A percentile compares a stretch with the other conserved stretches of the same genome.
phyloP scores from a whole-genome alignment of 1,140 invertebrate genomes.

The Drosophila ambigua region DNA sequence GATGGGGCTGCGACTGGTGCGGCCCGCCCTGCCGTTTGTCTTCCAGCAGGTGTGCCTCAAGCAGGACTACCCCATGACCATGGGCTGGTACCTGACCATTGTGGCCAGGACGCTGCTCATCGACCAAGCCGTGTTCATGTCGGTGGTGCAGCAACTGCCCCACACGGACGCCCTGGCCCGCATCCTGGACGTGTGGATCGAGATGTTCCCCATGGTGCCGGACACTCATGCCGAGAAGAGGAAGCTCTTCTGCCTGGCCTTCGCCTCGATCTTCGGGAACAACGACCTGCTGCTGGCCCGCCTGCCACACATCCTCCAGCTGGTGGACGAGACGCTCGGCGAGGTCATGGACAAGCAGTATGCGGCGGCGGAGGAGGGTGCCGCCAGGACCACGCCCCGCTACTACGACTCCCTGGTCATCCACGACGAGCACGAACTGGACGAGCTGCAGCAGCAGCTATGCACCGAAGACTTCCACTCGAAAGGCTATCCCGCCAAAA shows the following conservation, averaged over 20 bases:
- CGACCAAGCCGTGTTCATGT: slow-evolving; percentile 89
- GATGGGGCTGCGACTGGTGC: slow-evolving; percentile 87
- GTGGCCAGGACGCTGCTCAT: slow-evolving; percentile 91
- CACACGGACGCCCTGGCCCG: slow-evolving; percentile 87
- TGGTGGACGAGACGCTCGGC: slow-evolving; percentile 93
- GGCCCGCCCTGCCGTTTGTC: slow-evolving; percentile 87
- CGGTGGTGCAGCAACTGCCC: slow-evolving; percentile 86
- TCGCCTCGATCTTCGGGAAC: slow-evolving; percentile 91
- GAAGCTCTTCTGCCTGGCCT: slow-evolving; percentile 92
- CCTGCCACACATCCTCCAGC: slow-evolving; percentile 90
- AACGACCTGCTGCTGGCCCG: slow-evolving; percentile 89
- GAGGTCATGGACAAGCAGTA: slow-evolving; percentile 91
- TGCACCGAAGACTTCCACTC: slow-evolving; percentile 68
- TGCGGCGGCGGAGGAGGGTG: slow-evolving; percentile 41
- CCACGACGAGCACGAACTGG: slow-evolving; percentile 75
- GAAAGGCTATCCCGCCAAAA: slow-evolving; percentile 78
- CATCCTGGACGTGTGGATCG: slow-evolving; percentile 91
- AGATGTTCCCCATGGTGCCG: slow-evolving; percentile 90
- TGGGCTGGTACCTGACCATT: slow-evolving; percentile 91
- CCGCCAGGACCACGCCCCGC: slow-evolving; percentile 51
- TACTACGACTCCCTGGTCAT: slow-evolving; percentile 79
- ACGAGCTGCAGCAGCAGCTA: slow-evolving; percentile 59
- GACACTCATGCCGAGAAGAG: slow-evolving; percentile 91
- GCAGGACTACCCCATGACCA: slow-evolving; percentile 89
- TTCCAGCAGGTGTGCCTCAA: slow-evolving; percentile 87